Conservation (phyloP, 2,888 invertebrate genomes). For the Nemotelus pantherinus region DNA sequence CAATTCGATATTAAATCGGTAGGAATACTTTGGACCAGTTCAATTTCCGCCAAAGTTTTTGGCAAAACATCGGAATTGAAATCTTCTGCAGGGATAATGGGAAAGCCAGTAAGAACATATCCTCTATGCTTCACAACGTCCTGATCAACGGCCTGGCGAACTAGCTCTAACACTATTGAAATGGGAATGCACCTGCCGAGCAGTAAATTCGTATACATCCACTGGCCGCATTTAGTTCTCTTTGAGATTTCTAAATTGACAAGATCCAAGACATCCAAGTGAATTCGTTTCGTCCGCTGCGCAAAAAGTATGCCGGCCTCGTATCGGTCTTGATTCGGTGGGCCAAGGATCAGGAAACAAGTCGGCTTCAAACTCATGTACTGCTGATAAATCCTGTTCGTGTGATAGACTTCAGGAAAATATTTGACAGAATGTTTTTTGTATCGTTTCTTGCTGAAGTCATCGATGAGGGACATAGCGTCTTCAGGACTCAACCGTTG, state of each 20-base stretch:
- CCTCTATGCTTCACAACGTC: not conserved
- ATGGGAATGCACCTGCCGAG: slow-evolving; percentile 67
- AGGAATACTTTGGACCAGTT: not conserved
- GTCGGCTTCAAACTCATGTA: slow-evolving; percentile 58
- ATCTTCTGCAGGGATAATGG: not conserved
- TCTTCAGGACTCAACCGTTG: not conserved
- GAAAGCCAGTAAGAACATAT: slow-evolving; percentile 14
- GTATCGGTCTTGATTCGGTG: slow-evolving; percentile 68
- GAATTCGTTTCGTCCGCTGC: slow-evolving; percentile 68
- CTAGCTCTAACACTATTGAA: slow-evolving; percentile 67
- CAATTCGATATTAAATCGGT: not conserved
- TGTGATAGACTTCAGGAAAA: not conserved
- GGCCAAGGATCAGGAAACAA: slow-evolving; percentile 70
- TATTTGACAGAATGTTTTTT: not conserved
- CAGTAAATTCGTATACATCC: slow-evolving; percentile 69
- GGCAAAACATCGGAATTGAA: not conserved
- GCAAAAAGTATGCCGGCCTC: slow-evolving; percentile 69
- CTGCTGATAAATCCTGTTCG: slow-evolving; percentile 43
- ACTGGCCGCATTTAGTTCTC: slow-evolving; percentile 68
- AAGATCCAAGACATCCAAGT: slow-evolving; percentile 69
- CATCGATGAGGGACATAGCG: slow-evolving; percentile 1
- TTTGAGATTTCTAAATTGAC: slow-evolving; percentile 70
- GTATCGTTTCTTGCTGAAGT: not conserved
- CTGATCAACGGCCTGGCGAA: slow-evolving; percentile 54
- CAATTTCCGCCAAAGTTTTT: not conserved